These are phyloP conservation scores for Melanogrammus aeglefinus DNA, from an alignment of 2,797 vertebrate genomes.

Conservation along the genomic window DNA sequence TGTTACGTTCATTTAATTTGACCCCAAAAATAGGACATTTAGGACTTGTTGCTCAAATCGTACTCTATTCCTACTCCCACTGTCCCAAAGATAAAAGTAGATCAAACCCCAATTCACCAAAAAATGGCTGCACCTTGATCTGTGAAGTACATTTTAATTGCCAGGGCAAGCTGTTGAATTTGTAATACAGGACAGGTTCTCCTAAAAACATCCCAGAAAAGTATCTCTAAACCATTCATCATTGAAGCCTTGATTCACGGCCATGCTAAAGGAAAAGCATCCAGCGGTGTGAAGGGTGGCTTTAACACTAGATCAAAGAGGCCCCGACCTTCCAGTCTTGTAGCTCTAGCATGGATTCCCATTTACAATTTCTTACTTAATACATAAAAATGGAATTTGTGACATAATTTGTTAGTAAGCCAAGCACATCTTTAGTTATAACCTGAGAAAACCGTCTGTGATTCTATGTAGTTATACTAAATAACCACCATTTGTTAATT, in stretches of 20 bases:
- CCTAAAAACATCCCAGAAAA: neutral
- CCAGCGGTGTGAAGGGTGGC: neutral
- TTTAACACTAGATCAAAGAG: neutral
- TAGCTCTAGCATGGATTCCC: neutral
- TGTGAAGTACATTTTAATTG: neutral
- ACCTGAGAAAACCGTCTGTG: neutral
- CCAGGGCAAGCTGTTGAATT: neutral
- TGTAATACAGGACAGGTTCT: neutral
- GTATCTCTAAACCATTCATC: neutral
- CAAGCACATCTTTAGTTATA: neutral
- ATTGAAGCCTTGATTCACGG: neutral
- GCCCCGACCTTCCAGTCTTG: neutral
- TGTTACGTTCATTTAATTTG: conserved; percentile 45
- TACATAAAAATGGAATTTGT: neutral
- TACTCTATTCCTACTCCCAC: conserved; percentile 34
- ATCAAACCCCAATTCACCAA: neutral
- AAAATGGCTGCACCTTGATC: neutral
- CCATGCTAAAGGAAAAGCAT: neutral
- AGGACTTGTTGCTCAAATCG: conserved; percentile 30
- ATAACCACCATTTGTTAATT: conserved; percentile 8
- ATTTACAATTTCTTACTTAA: neutral
- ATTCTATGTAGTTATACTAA: neutral
- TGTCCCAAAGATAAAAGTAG: neutral
- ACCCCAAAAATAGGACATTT: conserved; percentile 52
- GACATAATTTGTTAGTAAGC: neutral